phyloP scores from a whole-genome alignment of 92 coral and sea anemone species.

The Bergia puertoricense region DNA sequence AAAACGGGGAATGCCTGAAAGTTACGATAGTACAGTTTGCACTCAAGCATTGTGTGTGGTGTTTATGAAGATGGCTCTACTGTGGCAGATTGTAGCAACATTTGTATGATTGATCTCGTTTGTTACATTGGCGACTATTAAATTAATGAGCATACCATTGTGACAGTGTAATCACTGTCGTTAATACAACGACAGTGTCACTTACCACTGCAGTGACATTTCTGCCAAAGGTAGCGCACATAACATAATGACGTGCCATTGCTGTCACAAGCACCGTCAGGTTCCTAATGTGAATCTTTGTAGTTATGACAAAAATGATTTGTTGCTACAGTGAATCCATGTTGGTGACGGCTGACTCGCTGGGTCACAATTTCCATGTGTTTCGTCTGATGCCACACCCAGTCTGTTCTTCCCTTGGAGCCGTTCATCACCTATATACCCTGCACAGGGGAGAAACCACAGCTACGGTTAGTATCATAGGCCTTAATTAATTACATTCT shows the following conservation, averaged over 20 bases:
- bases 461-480: constrained; percentile 79
- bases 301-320: not conserved
- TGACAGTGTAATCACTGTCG: not conserved
- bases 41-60: too few relatives aligned
- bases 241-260: not conserved
- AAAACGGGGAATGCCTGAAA: too few relatives aligned
- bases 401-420: constrained; percentile 88
- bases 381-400: constrained; percentile 97
- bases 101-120: too few relatives aligned
- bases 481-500: not conserved
- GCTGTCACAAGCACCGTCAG: too few relatives aligned
- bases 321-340: constrained; percentile 76
- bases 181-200: not conserved
- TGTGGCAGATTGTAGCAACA: too few relatives aligned
- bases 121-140: too few relatives aligned
- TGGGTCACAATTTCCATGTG: constrained; percentile 94
- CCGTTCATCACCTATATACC: constrained; percentile 93
- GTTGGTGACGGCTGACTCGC: constrained; percentile 85
- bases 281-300: too few relatives aligned
- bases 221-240: too few relatives aligned
- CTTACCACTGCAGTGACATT: too few relatives aligned
- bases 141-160: too few relatives aligned
- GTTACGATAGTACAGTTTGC: too few relatives aligned
- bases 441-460: constrained; percentile 97
- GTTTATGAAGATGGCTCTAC: too few relatives aligned